A percentile compares a stretch with the other conserved stretches of the same genome.
phyloP scores from a whole-genome alignment of 2,888 invertebrate species.

The Aleiodes leptofemur region DNA sequence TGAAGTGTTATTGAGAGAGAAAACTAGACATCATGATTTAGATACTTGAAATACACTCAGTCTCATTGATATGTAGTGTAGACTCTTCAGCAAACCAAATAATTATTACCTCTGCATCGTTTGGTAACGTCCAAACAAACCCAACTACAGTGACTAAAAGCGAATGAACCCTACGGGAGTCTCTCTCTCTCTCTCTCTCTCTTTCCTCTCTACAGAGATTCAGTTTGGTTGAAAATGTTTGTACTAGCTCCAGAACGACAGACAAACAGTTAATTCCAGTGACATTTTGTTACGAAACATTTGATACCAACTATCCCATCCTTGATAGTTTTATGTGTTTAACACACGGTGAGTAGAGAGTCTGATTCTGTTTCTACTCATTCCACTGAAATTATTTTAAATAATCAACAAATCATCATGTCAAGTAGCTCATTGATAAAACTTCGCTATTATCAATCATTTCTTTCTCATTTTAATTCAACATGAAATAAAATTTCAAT shows the following conservation, averaged over 20 bases:
- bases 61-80: conserved; percentile 7
- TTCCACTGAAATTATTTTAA: not conserved
- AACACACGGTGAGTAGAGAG: not conserved
- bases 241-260: conserved; percentile 1
- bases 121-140: conserved; percentile 33
- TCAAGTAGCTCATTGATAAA: too few relatives aligned
- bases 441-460: too few relatives aligned
- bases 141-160: conserved; percentile 21
- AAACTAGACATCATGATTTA: not conserved
- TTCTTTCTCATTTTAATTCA: too few relatives aligned
- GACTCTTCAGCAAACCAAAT: conserved; percentile 21
- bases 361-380: not conserved
- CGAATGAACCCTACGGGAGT: conserved; percentile 28
- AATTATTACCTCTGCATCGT: conserved; percentile 31
- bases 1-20: not conserved
- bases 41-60: conserved; percentile 18
- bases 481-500: too few relatives aligned
- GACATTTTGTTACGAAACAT: conserved; percentile 15
- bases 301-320: not conserved
- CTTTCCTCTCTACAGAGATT: conserved; percentile 8
- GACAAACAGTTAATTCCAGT: conserved; percentile 22
- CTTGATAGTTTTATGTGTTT: conserved; percentile 28
- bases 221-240: conserved; percentile 20
- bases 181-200: not conserved
- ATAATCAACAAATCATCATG: not conserved